Conservation (phyloP, 2,797 vertebrate genomes). For the Sebastes itinus region DNA sequence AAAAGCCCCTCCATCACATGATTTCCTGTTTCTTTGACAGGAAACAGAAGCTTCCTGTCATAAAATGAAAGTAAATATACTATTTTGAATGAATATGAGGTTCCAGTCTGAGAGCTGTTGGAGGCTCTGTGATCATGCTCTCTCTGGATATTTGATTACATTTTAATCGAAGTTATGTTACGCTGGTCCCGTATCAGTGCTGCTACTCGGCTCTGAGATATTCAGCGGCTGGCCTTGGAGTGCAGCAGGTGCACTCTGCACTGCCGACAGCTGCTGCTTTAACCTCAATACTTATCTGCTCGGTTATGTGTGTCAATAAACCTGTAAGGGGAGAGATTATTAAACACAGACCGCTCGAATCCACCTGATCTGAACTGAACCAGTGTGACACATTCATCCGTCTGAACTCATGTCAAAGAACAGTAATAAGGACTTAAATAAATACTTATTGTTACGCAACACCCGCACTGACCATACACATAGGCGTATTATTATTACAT, state of each 20-base stretch:
- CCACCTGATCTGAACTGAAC: background rate
- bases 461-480: background rate
- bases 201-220: background rate
- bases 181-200: background rate
- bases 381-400: background rate
- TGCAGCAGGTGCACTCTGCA: constrained; percentile 31
- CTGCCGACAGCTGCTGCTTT: constrained; percentile 25
- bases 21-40: background rate
- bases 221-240: background rate
- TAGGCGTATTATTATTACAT: background rate
- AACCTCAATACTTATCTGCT: constrained; percentile 42
- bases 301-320: constrained; percentile 29
- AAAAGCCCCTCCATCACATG: background rate
- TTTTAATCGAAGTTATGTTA: background rate
- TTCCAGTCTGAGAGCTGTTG: background rate
- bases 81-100: background rate
- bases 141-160: background rate
- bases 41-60: constrained; percentile 33
- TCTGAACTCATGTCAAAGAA: background rate
- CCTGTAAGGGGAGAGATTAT: background rate
- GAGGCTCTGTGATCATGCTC: background rate
- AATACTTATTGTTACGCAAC: background rate
- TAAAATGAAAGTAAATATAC: background rate
- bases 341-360: background rate
- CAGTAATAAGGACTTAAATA: background rate